Evolutionary conservation across 2,888 invertebrate species (phyloP).

Genomic region (Osmoderma eremita): DNA sequence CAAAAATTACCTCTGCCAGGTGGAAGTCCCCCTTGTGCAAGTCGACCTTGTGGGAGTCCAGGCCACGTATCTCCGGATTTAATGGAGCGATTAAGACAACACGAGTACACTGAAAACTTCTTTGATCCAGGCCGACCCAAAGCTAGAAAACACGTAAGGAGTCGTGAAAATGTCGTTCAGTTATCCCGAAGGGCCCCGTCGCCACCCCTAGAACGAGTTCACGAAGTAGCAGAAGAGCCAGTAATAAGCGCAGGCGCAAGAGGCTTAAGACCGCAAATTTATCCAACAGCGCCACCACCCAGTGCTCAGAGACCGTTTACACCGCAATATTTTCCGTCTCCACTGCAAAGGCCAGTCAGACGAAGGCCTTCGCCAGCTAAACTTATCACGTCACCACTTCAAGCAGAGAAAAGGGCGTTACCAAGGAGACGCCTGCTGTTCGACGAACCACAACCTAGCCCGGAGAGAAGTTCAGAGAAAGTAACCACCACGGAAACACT

Average conservation of each 20-base stretch:
- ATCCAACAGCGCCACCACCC: conserved; percentile 14
- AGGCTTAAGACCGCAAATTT: conserved; percentile 22
- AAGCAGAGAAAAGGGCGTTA: not conserved
- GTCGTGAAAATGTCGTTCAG: conserved; percentile 12
- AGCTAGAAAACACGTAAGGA: conserved; percentile 12
- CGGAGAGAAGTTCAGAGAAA: conserved; percentile 7
- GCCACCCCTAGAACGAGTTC: conserved; percentile 7
- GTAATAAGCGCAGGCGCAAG: conserved; percentile 11
- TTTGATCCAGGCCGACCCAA: conserved; percentile 30
- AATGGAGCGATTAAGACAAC: conserved; percentile 16
- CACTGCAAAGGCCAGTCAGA: not conserved
- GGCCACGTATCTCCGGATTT: conserved; percentile 26
- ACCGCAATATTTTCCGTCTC: not conserved
- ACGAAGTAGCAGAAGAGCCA: conserved; percentile 14
- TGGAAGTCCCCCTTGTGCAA: conserved; percentile 31
- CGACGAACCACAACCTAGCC: conserved; percentile 15
- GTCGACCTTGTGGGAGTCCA: conserved; percentile 12
- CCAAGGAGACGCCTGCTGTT: conserved; percentile 17
- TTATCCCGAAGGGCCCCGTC: conserved; percentile 8
- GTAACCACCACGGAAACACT: conserved; percentile 29
- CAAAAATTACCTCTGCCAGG: conserved; percentile 32
- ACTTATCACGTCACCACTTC: conserved; percentile 1
- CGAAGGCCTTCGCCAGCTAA: not conserved
- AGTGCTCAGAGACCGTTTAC: conserved; percentile 3
- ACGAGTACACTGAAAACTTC: conserved; percentile 26